A percentile compares a stretch with the other conserved stretches of the same genome.
Conservation (phyloP, 2,888 invertebrate species). For the Formica aserva region DNA sequence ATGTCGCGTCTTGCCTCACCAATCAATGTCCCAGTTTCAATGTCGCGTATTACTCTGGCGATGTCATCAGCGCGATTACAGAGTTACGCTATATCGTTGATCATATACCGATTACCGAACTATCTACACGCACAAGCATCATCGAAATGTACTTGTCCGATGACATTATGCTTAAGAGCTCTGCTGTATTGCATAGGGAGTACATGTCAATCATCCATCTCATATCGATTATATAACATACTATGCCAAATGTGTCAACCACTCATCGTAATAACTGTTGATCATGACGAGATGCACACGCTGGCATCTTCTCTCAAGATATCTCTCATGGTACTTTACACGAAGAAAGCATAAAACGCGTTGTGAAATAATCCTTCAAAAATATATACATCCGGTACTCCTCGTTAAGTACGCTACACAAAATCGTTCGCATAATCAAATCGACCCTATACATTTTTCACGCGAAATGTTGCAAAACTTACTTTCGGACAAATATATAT, state of each 20-base stretch:
- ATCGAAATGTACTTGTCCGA: conserved; percentile 38
- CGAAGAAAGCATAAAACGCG: neutral
- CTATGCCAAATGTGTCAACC: conserved; percentile 36
- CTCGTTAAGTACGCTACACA: conserved; percentile 29
- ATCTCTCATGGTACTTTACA: conserved; percentile 29
- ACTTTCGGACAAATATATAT: conserved; percentile 16
- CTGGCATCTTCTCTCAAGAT: conserved; percentile 17
- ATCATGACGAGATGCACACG: conserved; percentile 18
- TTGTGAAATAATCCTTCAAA: conserved; percentile 3
- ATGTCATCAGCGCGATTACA: conserved; percentile 2
- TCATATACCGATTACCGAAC: conserved; percentile 16
- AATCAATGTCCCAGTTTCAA: conserved; percentile 18
- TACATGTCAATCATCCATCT: conserved; percentile 33
- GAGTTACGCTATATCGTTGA: conserved; percentile 14
- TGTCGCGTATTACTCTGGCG: conserved; percentile 13
- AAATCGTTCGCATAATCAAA: conserved; percentile 36
- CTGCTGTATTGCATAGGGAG: conserved; percentile 5
- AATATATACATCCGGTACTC: conserved; percentile 9
- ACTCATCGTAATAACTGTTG: conserved; percentile 32
- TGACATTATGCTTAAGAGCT: conserved; percentile 28
- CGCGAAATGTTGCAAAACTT: conserved; percentile 5
- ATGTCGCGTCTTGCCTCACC: conserved; percentile 11
- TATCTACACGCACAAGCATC: conserved; percentile 43
- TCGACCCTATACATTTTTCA: conserved; percentile 9
- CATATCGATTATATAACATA: conserved; percentile 29